phyloP scores from a whole-genome alignment of 2,888 invertebrate species.

The Scelioninae gen. 1 region DNA sequence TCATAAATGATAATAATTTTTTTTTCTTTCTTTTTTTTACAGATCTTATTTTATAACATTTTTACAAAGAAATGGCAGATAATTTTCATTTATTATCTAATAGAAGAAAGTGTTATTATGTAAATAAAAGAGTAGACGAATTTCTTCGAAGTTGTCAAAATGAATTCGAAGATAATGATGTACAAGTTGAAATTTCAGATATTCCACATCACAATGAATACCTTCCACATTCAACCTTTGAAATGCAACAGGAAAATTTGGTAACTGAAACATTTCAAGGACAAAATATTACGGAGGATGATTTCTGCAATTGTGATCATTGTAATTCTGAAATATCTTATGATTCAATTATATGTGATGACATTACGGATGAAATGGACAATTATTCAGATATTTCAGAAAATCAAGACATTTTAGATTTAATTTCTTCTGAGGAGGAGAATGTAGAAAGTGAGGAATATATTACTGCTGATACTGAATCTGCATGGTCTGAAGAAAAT shows the following conservation, averaged over 20 bases:
- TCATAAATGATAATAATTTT: too few relatives aligned
- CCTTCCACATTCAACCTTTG: background rate
- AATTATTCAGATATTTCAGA: background rate
- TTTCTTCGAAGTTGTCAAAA: background rate
- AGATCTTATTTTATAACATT: too few relatives aligned
- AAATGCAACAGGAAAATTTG: background rate
- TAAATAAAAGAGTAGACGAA: slow-evolving; percentile 4
- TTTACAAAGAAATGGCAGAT: background rate
- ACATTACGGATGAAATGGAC: background rate
- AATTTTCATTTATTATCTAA: background rate
- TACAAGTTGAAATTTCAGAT: background rate
- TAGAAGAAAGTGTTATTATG: slow-evolving; percentile 1
- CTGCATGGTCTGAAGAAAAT: background rate
- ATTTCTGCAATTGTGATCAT: background rate
- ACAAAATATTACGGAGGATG: background rate
- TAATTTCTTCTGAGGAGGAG: background rate
- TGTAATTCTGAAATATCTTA: background rate
- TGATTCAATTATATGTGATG: background rate
- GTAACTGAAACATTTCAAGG: background rate
- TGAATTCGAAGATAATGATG: background rate
- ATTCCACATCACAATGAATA: background rate
- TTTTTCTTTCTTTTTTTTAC: too few relatives aligned
- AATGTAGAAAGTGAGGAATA: background rate
- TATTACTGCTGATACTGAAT: background rate
- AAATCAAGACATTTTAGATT: background rate